Base-by-base conservation (phyloP, 1,140 invertebrate species). In the Ips typographus region DNA sequence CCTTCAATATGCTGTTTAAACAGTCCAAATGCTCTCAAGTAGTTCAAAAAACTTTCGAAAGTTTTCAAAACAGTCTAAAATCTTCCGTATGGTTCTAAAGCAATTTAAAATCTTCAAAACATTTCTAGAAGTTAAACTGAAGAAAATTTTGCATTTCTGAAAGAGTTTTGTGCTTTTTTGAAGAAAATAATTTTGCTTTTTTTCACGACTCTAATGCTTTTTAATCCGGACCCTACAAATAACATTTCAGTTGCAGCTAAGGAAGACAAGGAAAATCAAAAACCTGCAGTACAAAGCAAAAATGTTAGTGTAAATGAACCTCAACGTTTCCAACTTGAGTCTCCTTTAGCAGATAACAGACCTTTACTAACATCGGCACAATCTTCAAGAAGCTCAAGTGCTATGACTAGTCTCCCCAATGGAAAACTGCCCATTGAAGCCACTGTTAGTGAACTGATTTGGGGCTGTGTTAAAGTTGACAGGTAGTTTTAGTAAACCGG, bases 401-500 rank as follows among this genome's bases (percentile, higher is more conserved):
- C 74, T 42, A 60, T 79, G 44, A 75, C 74, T 42, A 75, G 63
- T 62, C 65, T 80, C 47, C 77, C 77, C 2, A 74, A 77, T 66
- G 79, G 79, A 6, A 79, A 79, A 68, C 77, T 84, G 52, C 83
- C 84, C 5, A 82, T 85, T 40, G 76, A 79, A 70, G 80, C 82
- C 37, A 84, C 82, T 7, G 81, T 83, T 40, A 78, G 77, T 62
- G 80, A 84, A 69, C 68, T 85, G 4, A 79, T 83, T 53, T 85
- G 84, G 84, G 83, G 81, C 37, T 84, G 82, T 58, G 67, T 85
- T 36, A 82, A 80, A 75, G 72, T 77, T 22, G 83, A 82, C 40
- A 83, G 81, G 64, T 65, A 44, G 4, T 2, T n/a, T 36, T 55
- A 55, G 36, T 22, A 22, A 22, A 22, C 22, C 22, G 22, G 22